Conservation (phyloP, 2,113 vertebrate genomes). For the Noctilio leporinus region DNA sequence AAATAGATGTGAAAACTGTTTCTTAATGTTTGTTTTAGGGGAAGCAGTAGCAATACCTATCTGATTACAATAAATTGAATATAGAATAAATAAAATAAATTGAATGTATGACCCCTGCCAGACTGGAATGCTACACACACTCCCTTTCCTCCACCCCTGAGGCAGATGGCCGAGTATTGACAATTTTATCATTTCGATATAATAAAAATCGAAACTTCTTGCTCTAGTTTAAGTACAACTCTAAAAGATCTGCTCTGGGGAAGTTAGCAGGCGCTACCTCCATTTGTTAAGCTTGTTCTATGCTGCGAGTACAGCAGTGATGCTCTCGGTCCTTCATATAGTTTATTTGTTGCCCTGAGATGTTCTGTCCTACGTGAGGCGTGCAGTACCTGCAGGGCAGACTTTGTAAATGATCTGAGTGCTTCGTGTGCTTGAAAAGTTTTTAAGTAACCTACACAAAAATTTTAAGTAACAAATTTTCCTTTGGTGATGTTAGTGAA, state of each 20-base stretch:
- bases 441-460: background rate
- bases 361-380: background rate
- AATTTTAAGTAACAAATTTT: background rate
- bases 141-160: background rate
- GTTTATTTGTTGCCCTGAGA: background rate
- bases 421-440: background rate
- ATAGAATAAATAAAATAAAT: background rate
- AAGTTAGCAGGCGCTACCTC: background rate
- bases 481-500: background rate
- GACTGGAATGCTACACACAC: background rate
- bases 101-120: background rate
- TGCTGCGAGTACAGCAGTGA: background rate
- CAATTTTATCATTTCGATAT: background rate
- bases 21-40: slow-evolving; percentile 7
- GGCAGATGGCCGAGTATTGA: background rate
- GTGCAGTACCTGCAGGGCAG: background rate
- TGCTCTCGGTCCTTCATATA: background rate
- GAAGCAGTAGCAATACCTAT: background rate
- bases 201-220: no score
- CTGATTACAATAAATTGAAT: background rate
- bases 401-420: background rate
- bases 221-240: background rate
- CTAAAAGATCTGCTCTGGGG: background rate
- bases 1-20: background rate
- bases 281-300: background rate